Percentiles rank a stretch among this genome's conserved stretches.
Evolutionary conservation across 2,797 vertebrate species (phyloP).

Genomic region (Eulemur coronatus): DNA sequence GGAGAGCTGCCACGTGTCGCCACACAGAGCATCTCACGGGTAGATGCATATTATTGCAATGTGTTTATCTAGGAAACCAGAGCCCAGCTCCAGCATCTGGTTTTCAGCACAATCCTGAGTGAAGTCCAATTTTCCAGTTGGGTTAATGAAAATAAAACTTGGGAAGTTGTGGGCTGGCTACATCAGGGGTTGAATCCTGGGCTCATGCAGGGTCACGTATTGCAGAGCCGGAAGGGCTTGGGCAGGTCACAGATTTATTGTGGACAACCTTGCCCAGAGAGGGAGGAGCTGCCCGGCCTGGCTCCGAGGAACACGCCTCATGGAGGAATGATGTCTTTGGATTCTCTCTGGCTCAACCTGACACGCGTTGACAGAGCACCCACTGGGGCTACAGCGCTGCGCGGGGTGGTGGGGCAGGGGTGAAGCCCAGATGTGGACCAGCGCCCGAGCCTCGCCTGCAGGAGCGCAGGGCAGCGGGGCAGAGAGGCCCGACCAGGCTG

Average conservation of each 20-base stretch:
- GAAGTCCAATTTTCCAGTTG: constrained; percentile 79
- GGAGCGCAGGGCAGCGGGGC: background rate
- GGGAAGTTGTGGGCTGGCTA: constrained; percentile 71
- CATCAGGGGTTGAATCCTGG: constrained; percentile 56
- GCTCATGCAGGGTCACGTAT: constrained; percentile 61
- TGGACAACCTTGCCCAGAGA: constrained; percentile 4
- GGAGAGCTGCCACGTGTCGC: constrained; percentile 71
- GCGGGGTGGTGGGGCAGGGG: background rate
- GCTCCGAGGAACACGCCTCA: background rate
- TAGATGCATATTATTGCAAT: constrained; percentile 77
- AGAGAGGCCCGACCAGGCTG: background rate
- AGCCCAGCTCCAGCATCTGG: constrained; percentile 78
- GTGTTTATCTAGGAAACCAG: constrained; percentile 81
- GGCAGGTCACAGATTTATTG: constrained; percentile 50
- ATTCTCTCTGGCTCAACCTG: constrained; percentile 17
- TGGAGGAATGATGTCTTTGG: background rate
- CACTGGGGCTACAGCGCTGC: background rate
- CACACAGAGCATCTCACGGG: constrained; percentile 75
- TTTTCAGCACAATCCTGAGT: constrained; percentile 78
- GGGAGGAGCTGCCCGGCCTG: background rate
- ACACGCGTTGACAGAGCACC: background rate
- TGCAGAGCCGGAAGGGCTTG: constrained; percentile 55
- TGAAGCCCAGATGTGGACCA: background rate
- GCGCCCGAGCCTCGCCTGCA: background rate
- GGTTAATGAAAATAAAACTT: constrained; percentile 80